These are phyloP conservation scores for Pionites leucogaster DNA, from an alignment of 2,113 vertebrate species.

Conservation along the genomic window DNA sequence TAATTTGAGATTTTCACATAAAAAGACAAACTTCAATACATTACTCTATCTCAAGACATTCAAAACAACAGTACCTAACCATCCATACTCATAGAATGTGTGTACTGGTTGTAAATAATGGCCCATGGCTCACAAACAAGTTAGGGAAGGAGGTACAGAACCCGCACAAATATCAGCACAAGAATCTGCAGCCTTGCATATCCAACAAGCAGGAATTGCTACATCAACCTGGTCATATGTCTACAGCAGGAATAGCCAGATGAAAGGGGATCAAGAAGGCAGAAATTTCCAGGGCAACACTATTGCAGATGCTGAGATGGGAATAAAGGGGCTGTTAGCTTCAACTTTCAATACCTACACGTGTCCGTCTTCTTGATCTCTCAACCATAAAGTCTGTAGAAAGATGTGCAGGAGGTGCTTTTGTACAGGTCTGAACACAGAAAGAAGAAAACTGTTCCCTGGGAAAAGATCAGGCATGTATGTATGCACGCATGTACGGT, in stretches of 20 bases:
- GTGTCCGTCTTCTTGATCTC: too few species aligned
- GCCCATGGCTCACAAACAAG: background rate
- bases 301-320: background rate
- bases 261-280: background rate
- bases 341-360: background rate
- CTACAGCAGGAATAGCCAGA: background rate
- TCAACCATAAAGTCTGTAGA: background rate
- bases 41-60: background rate
- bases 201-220: background rate
- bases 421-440: background rate
- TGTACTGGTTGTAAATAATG: too few species aligned
- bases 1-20: accelerated
- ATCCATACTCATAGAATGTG: accelerated
- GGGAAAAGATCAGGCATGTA: background rate
- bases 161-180: too few species aligned
- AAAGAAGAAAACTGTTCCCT: background rate
- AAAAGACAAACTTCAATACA: background rate
- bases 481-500: accelerated
- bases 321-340: too few species aligned
- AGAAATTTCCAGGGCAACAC: background rate
- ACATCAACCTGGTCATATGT: background rate
- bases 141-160: background rate
- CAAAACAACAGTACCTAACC: accelerated
- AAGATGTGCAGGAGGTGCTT: background rate
- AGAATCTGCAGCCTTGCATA: background rate